Evolutionary conservation across 2,888 invertebrate species (phyloP), one percentile per base, ranked within the genome.

Genomic region (Ochropleura leucogaster): DNA sequence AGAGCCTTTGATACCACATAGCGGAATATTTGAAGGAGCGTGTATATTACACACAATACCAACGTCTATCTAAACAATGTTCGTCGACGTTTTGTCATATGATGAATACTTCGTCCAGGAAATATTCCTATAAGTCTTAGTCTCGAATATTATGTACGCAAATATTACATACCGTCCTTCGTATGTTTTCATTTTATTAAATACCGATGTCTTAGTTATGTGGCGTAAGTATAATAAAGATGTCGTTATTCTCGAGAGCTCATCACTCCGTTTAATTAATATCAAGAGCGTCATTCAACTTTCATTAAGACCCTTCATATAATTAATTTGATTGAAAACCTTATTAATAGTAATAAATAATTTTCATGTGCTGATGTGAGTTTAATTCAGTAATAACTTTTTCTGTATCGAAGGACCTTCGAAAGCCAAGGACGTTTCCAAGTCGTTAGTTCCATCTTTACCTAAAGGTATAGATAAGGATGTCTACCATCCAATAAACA

Each of bases 1-100:
- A 77, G 44, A 84, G 86, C 85, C 90, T 93, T 93, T 94, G 92
- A 91, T 88, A 88, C 84, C 79, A 87, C 86, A 87, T 85, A 85
- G 82, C 82, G 84, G 85, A 88, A 88, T 88, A 89, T 87, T 89
- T 87, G 74, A 76, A 77, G 76, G 72, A 83, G 77, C 77, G 72
- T 86, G 77, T 79, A 82, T 83, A 84, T 78, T 72, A 80, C 55
- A 72, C 69, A 75, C 69, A 82, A 68, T 84, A 83, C 81, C 71
- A 85, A 87, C 80, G 83, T 79, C 76, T 85, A 84, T 80, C 74
- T 82, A 83, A 89, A 88, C 83, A 90, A 88, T 88, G 84, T 84
- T 68, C 80, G 83, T 67, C 73, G 70, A 70, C 74, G 74, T 80
- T 74, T 74, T 83, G 72, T 79, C 78, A 83, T 84, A 83, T 79